Evolutionary conservation across 2,797 vertebrate species (phyloP), one percentile per base, ranked within the genome.

Genomic region (Spea hammondii): DNA sequence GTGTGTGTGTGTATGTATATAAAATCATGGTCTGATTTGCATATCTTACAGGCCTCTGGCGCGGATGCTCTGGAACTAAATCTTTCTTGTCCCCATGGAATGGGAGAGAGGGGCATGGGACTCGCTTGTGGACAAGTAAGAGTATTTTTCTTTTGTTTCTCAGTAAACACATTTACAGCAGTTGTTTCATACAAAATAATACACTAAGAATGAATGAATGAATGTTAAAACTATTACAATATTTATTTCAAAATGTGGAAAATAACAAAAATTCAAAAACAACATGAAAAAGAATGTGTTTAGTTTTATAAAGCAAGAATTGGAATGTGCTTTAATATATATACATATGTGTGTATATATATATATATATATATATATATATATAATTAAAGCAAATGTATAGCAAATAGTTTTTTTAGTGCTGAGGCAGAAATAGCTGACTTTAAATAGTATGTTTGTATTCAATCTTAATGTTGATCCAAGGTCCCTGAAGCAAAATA

Each of bases 81-180:
- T 88, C 85, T 97, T 79, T 98, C 95, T 0, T 96, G 96, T 90
- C 94, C 95, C 85, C 95, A 97, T 76, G 95, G 96, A 64, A 96
- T 95, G 94, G 93, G 93, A 65, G 95, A 95, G 83, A 92, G 92
- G 91, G 96, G 96, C 84, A 97, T 97, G 95, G 96, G 96, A 44
- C 86, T 97, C 88, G 96, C 96, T 79, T 96, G 95, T 85, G 96
- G 96, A 85, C 95, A 97, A 93, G 95, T 96, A 90, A 82, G 84
- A 79, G 69, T 64, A 17, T 53, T 77, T 79, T 49, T 71, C 62
- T 79, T 48, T 10, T 12, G 32, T 50, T 78, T 69, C 82, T 73
- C 55, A 49, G 4, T 49, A 73, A 50, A 48, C 7, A 13, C 53
- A 0, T 8, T 76, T 73, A 76, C n/a, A 70, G 55, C 10, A 71